Evolutionary conservation across 1,140 invertebrate species (phyloP).

Genomic region (Drosophila saltans): DNA sequence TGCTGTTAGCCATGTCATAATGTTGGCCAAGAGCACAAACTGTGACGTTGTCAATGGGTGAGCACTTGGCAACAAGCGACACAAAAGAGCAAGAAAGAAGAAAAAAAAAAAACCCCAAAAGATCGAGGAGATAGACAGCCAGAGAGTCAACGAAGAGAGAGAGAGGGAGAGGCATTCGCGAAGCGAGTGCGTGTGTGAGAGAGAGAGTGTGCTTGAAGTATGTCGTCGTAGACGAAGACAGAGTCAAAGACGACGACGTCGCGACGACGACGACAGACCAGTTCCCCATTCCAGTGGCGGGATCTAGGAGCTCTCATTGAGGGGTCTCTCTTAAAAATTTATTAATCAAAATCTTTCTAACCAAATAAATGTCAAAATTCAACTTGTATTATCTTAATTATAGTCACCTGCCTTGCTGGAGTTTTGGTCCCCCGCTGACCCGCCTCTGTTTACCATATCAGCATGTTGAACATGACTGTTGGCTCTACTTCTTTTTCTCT

Average conservation of each 20-base stretch:
- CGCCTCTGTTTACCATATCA: slow-evolving; percentile 48
- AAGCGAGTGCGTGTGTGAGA: slow-evolving; percentile 5
- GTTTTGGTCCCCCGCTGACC: neutral
- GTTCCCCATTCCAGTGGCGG: slow-evolving; percentile 30
- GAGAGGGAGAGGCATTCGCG: slow-evolving; percentile 26
- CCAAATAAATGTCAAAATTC: neutral
- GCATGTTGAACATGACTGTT: slow-evolving; percentile 22
- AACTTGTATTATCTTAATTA: too few species aligned
- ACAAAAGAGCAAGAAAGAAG: slow-evolving; percentile 26
- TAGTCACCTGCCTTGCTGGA: neutral
- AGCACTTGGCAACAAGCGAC: slow-evolving; percentile 48
- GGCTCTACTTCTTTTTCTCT: neutral
- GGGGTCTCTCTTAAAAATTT: neutral
- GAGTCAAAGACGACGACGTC: slow-evolving; percentile 17
- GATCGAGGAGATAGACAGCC: neutral
- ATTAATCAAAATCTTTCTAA: neutral
- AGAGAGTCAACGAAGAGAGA: neutral
- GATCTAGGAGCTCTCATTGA: neutral
- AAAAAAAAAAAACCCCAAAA: neutral
- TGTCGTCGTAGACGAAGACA: slow-evolving; percentile 57
- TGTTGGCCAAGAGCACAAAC: slow-evolving; percentile 60
- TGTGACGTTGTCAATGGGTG: slow-evolving; percentile 43
- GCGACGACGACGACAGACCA: slow-evolving; percentile 32
- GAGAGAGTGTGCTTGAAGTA: slow-evolving; percentile 36
- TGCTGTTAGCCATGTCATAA: slow-evolving; percentile 14